phyloP scores from a whole-genome alignment of 1,140 invertebrate species.

The Glossosoma conforme region DNA sequence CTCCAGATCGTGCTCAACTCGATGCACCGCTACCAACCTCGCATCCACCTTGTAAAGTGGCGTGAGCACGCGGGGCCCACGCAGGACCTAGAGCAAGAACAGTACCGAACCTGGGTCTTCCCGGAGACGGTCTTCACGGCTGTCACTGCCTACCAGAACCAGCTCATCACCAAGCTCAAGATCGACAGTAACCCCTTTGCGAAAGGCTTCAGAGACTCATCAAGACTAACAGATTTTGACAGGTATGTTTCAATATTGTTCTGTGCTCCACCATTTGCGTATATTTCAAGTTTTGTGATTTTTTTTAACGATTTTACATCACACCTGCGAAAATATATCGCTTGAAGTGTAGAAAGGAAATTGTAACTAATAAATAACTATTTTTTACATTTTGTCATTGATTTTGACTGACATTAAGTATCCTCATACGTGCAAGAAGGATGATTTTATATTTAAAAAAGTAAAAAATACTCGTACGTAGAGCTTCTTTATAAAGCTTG shows the following conservation, averaged over 20 bases:
- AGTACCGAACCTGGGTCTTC: constrained; percentile 89
- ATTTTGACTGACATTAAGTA: too few relatives aligned
- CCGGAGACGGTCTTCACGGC: constrained; percentile 96
- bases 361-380: not conserved
- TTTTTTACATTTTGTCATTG: not conserved
- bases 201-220: constrained; percentile 91
- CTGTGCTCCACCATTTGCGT: too few relatives aligned
- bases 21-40: constrained; percentile 98
- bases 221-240: constrained; percentile 89
- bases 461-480: too few relatives aligned
- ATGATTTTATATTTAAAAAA: too few relatives aligned
- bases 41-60: constrained; percentile 82
- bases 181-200: constrained; percentile 95
- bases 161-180: constrained; percentile 92
- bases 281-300: not conserved
- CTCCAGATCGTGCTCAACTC: constrained; percentile 94
- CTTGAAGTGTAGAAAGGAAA: too few relatives aligned
- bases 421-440: too few relatives aligned
- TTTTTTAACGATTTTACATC: not conserved
- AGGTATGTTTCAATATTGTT: constrained; percentile 36
- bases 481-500: too few relatives aligned
- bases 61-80: constrained; percentile 55
- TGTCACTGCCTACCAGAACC: constrained; percentile 98
- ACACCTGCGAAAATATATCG: not conserved
- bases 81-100: constrained; percentile 66